Evolutionary conservation across 2,113 vertebrate genomes (phyloP).

Genomic region (Malurus elegans): DNA sequence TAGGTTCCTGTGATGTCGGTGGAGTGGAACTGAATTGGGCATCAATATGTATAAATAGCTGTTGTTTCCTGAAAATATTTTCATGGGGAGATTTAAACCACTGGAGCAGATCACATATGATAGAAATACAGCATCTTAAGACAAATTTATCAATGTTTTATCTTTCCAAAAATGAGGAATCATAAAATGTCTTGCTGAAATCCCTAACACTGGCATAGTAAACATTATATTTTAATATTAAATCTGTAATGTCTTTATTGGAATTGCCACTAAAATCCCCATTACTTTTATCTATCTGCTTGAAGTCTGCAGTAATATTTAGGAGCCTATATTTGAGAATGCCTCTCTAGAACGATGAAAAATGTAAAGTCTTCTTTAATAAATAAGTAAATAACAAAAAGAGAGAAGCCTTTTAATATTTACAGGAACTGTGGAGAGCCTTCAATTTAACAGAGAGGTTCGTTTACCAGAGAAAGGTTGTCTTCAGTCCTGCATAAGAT

Average conservation of each 20-base stretch:
- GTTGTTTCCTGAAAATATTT: conserved; percentile 27
- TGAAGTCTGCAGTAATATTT: background rate
- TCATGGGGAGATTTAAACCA: background rate
- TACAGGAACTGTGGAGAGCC: background rate
- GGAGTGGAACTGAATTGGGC: background rate
- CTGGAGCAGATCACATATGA: background rate
- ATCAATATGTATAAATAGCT: conserved; percentile 3
- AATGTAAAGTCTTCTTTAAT: background rate
- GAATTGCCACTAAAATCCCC: background rate
- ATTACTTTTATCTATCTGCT: background rate
- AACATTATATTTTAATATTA: background rate
- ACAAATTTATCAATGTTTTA: background rate
- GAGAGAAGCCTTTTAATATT: background rate
- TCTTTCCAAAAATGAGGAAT: background rate
- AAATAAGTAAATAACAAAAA: background rate
- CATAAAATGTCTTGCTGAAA: background rate
- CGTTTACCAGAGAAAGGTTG: background rate
- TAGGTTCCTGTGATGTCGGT: background rate
- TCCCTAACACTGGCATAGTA: background rate
- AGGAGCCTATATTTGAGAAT: background rate
- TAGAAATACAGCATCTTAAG: background rate
- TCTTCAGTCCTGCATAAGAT: background rate
- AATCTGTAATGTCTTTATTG: background rate
- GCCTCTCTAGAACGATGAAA: background rate
- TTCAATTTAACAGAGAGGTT: background rate